Conservation (phyloP, 2,888 invertebrate genomes). For the Cheilosia variabilis region DNA sequence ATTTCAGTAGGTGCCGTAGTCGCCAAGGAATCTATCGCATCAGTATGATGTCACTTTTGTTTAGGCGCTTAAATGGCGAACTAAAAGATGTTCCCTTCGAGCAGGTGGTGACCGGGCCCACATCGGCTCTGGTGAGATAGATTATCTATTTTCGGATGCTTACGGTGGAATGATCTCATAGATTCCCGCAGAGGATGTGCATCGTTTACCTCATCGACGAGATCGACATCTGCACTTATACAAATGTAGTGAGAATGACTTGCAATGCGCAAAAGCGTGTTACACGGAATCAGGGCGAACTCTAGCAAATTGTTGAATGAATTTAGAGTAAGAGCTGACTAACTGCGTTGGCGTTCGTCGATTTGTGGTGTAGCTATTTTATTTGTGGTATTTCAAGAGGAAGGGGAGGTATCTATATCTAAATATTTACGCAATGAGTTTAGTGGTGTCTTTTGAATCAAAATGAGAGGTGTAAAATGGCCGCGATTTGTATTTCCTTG, state of each 20-base stretch:
- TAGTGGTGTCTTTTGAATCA: too few species aligned
- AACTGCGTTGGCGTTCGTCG: conserved; percentile 48
- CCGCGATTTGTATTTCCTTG: too few species aligned
- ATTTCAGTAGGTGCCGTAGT: not conserved
- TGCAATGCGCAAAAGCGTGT: conserved; percentile 11
- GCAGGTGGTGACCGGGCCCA: conserved; percentile 47
- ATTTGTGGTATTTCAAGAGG: not conserved
- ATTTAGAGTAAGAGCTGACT: conserved; percentile 31
- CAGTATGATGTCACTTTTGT: conserved; percentile 47
- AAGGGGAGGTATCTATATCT: not conserved
- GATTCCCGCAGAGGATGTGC: not conserved
- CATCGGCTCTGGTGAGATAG: not conserved
- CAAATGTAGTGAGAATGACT: not conserved
- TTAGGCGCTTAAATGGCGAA: conserved; percentile 43
- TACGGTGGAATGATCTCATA: conserved; percentile 56
- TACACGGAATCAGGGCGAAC: conserved; percentile 38
- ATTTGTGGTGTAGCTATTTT: not conserved
- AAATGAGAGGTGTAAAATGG: too few species aligned
- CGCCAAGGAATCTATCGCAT: not conserved
- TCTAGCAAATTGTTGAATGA: conserved; percentile 36
- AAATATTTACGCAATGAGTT: not conserved
- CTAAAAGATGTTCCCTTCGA: conserved; percentile 8
- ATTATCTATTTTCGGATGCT: conserved; percentile 41
- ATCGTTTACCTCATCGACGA: conserved; percentile 34
- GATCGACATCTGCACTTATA: conserved; percentile 28